phyloP scores from a whole-genome alignment of 2,797 vertebrate genomes.

The Anguilla marmorata region DNA sequence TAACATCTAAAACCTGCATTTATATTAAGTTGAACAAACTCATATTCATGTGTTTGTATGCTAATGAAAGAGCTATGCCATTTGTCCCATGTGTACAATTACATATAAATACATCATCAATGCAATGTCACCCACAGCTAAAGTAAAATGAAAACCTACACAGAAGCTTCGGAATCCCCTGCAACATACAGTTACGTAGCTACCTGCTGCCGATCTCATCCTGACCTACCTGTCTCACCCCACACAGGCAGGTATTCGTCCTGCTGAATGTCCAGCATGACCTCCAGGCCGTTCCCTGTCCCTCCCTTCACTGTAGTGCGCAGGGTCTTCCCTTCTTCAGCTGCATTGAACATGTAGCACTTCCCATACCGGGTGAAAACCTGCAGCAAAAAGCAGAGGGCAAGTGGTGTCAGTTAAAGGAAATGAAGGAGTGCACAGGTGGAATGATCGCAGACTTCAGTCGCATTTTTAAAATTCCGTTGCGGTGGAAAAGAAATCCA shows the following conservation, averaged over 20 bases:
- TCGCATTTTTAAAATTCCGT: not conserved
- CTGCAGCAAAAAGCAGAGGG: conserved; percentile 56
- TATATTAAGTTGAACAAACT: no score
- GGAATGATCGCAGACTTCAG: not conserved
- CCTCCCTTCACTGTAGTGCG: conserved; percentile 97
- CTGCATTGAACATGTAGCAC: conserved; percentile 98
- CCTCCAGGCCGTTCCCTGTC: conserved; percentile 94
- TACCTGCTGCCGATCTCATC: not conserved
- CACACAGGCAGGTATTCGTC: conserved; percentile 98
- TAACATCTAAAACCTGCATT: no score
- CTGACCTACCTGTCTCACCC: conserved; percentile 85
- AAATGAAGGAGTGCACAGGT: not conserved
- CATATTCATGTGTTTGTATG: no score
- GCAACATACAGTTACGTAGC: not conserved
- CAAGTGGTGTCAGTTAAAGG: not conserved
- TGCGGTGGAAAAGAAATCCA: not conserved
- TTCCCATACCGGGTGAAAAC: conserved; percentile 98
- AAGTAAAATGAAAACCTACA: not conserved
- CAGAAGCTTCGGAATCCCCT: not conserved
- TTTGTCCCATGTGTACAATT: no score
- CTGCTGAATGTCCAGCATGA: conserved; percentile 99
- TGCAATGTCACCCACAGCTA: not conserved
- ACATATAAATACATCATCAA: no score
- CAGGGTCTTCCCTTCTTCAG: conserved; percentile 88
- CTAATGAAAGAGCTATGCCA: no score